These are phyloP conservation scores for Bothrops jararaca DNA, from an alignment of 2,113 vertebrate genomes.

Conservation along the genomic window DNA sequence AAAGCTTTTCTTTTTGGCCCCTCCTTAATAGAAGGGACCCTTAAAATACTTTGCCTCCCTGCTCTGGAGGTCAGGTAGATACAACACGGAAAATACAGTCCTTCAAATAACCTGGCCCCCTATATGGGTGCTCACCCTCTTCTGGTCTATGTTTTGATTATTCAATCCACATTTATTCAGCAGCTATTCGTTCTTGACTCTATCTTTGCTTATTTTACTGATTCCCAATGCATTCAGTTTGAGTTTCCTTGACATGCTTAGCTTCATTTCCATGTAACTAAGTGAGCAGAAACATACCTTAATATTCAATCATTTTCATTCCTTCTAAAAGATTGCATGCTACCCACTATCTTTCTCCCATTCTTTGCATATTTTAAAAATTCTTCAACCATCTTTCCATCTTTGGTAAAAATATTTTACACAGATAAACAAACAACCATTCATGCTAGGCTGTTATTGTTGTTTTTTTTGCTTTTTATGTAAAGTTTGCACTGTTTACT, in stretches of 20 bases:
- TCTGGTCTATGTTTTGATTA: background rate
- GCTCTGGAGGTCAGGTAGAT: background rate
- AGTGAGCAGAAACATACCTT: background rate
- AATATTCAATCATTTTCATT: background rate
- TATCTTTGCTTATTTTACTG: background rate
- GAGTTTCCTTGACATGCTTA: background rate
- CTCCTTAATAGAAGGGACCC: background rate
- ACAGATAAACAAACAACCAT: background rate
- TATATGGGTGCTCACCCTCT: too few relatives aligned
- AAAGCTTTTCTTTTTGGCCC: background rate
- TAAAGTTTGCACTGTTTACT: background rate
- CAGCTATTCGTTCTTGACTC: background rate
- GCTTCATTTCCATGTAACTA: background rate
- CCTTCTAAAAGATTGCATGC: background rate
- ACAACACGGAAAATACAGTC: background rate
- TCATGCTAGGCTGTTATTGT: background rate
- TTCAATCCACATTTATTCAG: background rate
- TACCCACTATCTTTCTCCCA: background rate
- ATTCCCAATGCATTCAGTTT: background rate
- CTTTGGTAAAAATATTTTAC: background rate
- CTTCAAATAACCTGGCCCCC: background rate
- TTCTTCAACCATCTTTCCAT: background rate
- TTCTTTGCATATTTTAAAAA: background rate
- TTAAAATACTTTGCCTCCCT: background rate
- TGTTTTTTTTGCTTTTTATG: background rate